phyloP scores from a whole-genome alignment of 2,113 vertebrate genomes.

The Erpornis zantholeuca region DNA sequence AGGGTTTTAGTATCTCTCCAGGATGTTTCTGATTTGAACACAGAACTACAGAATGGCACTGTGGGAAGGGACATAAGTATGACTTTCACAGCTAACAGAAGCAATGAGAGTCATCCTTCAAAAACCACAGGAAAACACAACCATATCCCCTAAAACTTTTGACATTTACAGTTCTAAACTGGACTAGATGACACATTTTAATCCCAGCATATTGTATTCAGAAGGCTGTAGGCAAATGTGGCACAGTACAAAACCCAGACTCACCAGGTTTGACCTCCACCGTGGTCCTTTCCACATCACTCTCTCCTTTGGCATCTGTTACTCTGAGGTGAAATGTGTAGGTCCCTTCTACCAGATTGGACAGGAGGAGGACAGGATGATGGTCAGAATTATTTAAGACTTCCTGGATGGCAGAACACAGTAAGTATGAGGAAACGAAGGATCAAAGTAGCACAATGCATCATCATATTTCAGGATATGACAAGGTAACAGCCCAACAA shows the following conservation, averaged over 20 bases:
- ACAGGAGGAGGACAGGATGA: slow-evolving; percentile 89
- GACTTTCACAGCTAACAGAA: not conserved
- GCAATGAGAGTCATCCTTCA: not conserved
- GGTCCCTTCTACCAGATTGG: slow-evolving; percentile 92
- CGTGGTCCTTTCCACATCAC: slow-evolving; percentile 74
- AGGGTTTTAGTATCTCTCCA: not conserved
- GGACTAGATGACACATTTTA: not conserved
- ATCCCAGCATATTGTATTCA: not conserved
- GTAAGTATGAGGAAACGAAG: not conserved
- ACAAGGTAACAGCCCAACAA: not conserved
- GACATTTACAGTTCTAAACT: not conserved
- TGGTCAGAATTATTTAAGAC: slow-evolving; percentile 95
- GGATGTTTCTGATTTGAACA: not conserved
- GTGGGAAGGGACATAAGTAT: not conserved
- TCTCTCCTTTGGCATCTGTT: slow-evolving; percentile 95
- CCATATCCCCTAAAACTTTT: not conserved
- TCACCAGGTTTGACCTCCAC: slow-evolving; percentile 92
- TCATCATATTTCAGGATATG: not conserved
- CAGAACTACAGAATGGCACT: not conserved
- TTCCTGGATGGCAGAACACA: slow-evolving; percentile 76
- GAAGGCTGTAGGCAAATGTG: not conserved
- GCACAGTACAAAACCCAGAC: not conserved
- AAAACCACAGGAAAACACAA: not conserved
- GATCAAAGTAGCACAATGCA: not conserved
- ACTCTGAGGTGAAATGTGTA: slow-evolving; percentile 93